phyloP scores from a whole-genome alignment of 1,140 invertebrate genomes.

The Drosophila tristis region DNA sequence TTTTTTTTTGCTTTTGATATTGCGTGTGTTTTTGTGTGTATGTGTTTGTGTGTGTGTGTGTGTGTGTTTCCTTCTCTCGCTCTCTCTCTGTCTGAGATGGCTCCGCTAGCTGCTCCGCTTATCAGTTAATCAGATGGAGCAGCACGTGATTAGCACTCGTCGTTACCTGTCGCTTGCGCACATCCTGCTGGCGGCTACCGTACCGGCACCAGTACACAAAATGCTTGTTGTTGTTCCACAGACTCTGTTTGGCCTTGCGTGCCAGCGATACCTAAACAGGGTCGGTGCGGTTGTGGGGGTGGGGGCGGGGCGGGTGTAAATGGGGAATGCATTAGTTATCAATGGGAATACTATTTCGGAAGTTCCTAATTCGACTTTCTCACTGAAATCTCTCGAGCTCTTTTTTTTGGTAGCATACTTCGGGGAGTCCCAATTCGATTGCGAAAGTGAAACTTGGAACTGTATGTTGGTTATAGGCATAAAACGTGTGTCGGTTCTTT shows the following conservation, averaged over 20 bases:
- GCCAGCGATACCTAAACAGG: conserved; percentile 73
- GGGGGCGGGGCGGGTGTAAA: too few species aligned
- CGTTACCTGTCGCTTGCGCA: conserved; percentile 87
- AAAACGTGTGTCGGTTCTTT: too few species aligned
- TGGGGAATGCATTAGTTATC: too few species aligned
- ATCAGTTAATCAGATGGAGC: conserved; percentile 78
- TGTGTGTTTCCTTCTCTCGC: background rate
- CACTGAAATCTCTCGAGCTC: too few species aligned
- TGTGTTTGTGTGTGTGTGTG: background rate
- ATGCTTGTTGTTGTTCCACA: conserved; percentile 89
- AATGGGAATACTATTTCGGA: too few species aligned
- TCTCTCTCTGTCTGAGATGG: background rate
- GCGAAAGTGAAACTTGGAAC: too few species aligned
- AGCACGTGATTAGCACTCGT: conserved; percentile 78
- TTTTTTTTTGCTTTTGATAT: background rate
- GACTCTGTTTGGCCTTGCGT: conserved; percentile 79
- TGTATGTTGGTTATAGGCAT: too few species aligned
- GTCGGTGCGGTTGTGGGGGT: too few species aligned
- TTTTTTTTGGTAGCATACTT: too few species aligned
- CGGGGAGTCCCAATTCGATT: too few species aligned
- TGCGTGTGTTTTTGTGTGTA: background rate
- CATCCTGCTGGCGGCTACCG: conserved; percentile 87
- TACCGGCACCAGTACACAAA: conserved; percentile 89
- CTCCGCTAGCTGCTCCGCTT: conserved; percentile 35
- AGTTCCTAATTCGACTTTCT: too few species aligned